Conservation (phyloP, 2,888 invertebrate genomes). For the Acholoe squamosa region DNA sequence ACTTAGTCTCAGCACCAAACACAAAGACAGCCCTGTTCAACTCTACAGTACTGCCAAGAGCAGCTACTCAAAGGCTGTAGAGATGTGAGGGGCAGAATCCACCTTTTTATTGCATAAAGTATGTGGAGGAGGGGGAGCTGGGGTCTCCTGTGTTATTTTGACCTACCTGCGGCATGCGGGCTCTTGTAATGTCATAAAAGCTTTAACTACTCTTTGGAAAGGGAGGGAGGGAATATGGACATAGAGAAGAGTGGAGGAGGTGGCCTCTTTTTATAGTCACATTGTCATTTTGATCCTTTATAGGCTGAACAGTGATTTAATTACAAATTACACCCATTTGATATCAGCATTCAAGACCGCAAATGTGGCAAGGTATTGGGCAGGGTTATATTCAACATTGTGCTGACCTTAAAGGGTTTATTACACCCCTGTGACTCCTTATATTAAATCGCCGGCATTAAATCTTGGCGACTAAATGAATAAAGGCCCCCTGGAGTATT, state of each 20-base stretch:
- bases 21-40: constrained; percentile 11
- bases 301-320: too few species aligned
- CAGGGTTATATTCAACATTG: too few species aligned
- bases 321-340: too few species aligned
- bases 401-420: too few species aligned
- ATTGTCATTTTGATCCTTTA: too few species aligned
- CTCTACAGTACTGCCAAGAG: not conserved
- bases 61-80: not conserved
- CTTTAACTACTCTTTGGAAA: not conserved
- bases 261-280: not conserved
- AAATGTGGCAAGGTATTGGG: too few species aligned
- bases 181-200: not conserved
- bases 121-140: not conserved
- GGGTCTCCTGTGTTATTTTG: not conserved
- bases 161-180: constrained; percentile 8
- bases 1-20: not conserved
- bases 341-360: too few species aligned
- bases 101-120: constrained; percentile 21
- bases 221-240: not conserved
- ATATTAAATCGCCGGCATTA: too few species aligned
- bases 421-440: too few species aligned
- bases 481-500: too few species aligned
- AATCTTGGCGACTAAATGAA: too few species aligned
- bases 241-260: not conserved
- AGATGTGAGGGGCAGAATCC: not conserved